Evolutionary conservation across 2,113 vertebrate genomes (phyloP).

Genomic region (Chaetodon auriga): DNA sequence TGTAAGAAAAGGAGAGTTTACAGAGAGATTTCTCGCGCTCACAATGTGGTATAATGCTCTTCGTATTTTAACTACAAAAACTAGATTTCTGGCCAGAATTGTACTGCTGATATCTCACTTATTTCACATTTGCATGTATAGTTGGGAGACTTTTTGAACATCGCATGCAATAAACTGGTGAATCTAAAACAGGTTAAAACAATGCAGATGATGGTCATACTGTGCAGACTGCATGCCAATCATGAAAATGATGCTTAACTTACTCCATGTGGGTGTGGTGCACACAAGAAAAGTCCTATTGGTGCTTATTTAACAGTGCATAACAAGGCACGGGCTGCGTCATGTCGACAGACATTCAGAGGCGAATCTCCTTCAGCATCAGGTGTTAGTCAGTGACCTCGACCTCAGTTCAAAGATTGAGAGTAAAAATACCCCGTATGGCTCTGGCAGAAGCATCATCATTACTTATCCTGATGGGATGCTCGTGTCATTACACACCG

Average conservation of each 20-base stretch:
- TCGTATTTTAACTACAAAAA: neutral
- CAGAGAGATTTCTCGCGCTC: conserved; percentile 1
- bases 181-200: neutral
- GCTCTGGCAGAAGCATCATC: conserved; percentile 32
- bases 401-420: conserved; percentile 58
- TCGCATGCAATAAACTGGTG: neutral
- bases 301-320: conserved; percentile 33
- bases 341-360: conserved; percentile 53
- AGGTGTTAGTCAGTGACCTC: conserved; percentile 79
- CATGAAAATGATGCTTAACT: conserved; percentile 37
- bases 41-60: neutral
- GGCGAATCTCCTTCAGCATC: conserved; percentile 70
- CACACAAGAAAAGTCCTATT: conserved; percentile 20
- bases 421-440: conserved; percentile 21
- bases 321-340: conserved; percentile 55
- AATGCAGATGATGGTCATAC: neutral
- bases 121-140: neutral
- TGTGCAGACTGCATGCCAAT: conserved; percentile 15
- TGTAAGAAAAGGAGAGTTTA: conserved; percentile 21
- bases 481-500: conserved; percentile 63
- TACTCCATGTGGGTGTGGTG: conserved; percentile 64
- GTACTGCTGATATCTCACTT: neutral
- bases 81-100: neutral
- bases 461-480: conserved; percentile 57
- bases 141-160: neutral